These are phyloP conservation scores for Drosophila eohydei DNA, from an alignment of 2,888 invertebrate genomes.

Conservation along the genomic window DNA sequence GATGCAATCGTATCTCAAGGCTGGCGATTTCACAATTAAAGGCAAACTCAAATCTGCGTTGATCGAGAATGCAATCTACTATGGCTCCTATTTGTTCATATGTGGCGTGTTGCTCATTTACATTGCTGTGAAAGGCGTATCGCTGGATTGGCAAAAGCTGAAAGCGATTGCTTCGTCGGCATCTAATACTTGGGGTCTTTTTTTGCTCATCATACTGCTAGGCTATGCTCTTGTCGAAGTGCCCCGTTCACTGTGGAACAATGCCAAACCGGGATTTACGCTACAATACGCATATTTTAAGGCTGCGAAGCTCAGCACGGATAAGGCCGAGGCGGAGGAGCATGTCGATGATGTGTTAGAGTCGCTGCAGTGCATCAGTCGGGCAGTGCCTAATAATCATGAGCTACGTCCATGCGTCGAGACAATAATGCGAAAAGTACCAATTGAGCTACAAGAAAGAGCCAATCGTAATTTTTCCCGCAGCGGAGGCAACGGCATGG, in stretches of 20 bases:
- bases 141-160: constrained; percentile 95
- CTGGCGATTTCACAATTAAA: constrained; percentile 97
- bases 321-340: constrained; percentile 98
- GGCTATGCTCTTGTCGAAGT: constrained; percentile 99
- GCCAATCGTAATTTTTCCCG: constrained; percentile 87
- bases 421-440: constrained; percentile 95
- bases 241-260: constrained; percentile 95
- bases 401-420: constrained; percentile 92
- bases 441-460: constrained; percentile 90
- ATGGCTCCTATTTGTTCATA: constrained; percentile 97
- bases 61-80: constrained; percentile 98
- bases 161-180: constrained; percentile 99
- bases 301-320: constrained; percentile 96
- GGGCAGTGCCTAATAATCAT: constrained; percentile 91
- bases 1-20: constrained; percentile 99
- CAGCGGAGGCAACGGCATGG: constrained; percentile 85
- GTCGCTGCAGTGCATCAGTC: constrained; percentile 93
- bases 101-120: constrained; percentile 97
- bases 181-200: constrained; percentile 99
- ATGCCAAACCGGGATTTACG: constrained; percentile 93
- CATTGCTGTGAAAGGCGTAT: constrained; percentile 94
- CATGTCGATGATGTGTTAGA: constrained; percentile 97
- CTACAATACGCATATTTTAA: constrained; percentile 96
- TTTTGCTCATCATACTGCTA: constrained; percentile 95
- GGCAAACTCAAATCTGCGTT: constrained; percentile 97